These are phyloP conservation scores for Euglossa dilemma DNA, from an alignment of 1,140 invertebrate genomes.

Conservation along the genomic window DNA sequence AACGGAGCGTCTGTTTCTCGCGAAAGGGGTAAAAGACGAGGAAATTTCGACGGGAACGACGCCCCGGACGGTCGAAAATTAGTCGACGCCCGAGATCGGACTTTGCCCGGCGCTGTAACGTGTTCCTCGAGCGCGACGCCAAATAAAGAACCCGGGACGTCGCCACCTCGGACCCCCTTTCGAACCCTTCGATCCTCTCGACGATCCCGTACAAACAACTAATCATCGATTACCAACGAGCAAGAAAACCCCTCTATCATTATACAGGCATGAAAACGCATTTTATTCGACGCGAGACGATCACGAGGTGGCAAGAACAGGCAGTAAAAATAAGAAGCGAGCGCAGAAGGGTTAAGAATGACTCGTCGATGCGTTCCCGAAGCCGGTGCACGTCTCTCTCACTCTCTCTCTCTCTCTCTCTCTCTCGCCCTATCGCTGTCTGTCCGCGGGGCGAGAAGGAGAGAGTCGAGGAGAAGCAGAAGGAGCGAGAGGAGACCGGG, in stretches of 20 bases:
- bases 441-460: not conserved
- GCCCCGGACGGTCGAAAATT: no score
- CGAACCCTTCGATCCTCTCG: not conserved
- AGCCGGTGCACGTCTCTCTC: slow-evolving; percentile 37
- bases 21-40: no score
- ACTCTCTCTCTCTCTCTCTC: not conserved
- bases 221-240: not conserved
- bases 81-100: not conserved
- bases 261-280: not conserved
- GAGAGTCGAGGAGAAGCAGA: not conserved
- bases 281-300: not conserved
- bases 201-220: not conserved
- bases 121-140: accelerated
- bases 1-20: no score
- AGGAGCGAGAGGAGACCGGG: slow-evolving; percentile 50
- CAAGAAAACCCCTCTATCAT: not conserved
- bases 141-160: not conserved
- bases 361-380: slow-evolving; percentile 57
- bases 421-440: not conserved
- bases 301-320: slow-evolving; percentile 4
- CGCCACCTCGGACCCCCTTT: not conserved
- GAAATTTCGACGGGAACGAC: no score
- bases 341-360: slow-evolving; percentile 59
- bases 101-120: not conserved
- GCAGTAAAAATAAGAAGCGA: slow-evolving; percentile 37